Evolutionary conservation across 2,888 invertebrate genomes (phyloP).

Genomic region (Operophtera brumata): DNA sequence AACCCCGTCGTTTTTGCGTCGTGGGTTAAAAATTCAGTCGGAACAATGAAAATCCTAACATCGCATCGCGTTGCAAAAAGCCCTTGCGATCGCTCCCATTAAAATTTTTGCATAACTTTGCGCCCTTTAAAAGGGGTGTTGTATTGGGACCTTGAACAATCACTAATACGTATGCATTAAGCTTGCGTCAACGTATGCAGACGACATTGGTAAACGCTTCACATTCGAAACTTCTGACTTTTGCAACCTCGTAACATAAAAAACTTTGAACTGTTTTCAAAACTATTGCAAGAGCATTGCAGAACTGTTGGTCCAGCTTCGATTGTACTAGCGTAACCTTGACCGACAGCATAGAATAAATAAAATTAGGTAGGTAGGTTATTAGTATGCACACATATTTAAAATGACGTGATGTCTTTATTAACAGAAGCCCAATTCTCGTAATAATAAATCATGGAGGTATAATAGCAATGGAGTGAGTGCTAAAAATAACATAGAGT

Average conservation of each 20-base stretch:
- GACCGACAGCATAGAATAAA: neutral
- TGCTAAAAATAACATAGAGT: no score
- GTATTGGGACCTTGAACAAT: conserved; percentile 9
- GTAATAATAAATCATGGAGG: no score
- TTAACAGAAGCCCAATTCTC: no score
- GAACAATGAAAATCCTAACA: neutral
- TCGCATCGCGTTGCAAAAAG: neutral
- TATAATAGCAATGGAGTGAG: no score
- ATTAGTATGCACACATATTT: no score
- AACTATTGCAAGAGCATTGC: conserved; percentile 2
- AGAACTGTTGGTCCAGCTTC: neutral
- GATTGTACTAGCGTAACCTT: conserved; percentile 1
- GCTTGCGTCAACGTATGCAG: neutral
- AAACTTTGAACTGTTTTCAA: conserved; percentile 2
- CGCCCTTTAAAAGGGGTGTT: conserved; percentile 3
- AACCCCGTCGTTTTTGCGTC: no score
- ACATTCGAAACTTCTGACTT: conserved; percentile 1
- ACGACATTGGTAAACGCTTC: neutral
- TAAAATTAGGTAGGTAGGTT: neutral
- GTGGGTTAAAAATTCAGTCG: no score
- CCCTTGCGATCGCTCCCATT: neutral
- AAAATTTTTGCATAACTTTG: conserved; percentile 8
- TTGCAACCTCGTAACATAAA: conserved; percentile 1
- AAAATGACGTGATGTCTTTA: no score
- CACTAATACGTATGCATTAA: conserved; percentile 1